Conservation (phyloP, 92 coral and sea anemone genomes). For the Chrysogorgia sp. region DNA sequence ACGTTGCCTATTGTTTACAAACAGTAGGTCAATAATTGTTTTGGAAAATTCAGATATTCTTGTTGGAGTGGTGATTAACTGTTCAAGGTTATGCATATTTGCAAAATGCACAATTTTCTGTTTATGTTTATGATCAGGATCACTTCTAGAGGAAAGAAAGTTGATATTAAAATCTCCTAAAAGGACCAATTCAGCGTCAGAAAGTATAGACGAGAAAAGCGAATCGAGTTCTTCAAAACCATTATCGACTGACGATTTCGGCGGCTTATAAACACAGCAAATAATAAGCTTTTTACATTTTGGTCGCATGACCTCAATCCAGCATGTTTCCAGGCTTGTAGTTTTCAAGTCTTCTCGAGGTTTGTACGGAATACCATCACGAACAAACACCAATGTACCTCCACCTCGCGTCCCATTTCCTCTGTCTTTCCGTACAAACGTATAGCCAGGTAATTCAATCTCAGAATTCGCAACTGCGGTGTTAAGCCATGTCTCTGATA, state of each 20-base stretch:
- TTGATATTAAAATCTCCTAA: constrained; percentile 48
- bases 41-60: constrained; percentile 40
- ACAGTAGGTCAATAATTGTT: constrained; percentile 37
- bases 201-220: constrained; percentile 11
- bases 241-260: constrained; percentile 18
- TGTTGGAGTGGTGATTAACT: constrained; percentile 36
- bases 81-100: constrained; percentile 31
- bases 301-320: constrained; percentile 30
- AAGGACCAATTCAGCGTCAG: constrained; percentile 29
- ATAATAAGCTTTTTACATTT: constrained; percentile 51
- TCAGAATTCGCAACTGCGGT: constrained; percentile 38
- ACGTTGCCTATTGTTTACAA: constrained; percentile 19
- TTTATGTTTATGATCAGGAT: background rate
- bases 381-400: constrained; percentile 41
- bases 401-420: constrained; percentile 48
- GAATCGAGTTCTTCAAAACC: constrained; percentile 44
- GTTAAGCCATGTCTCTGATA: constrained; percentile 56
- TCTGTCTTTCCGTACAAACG: constrained; percentile 47
- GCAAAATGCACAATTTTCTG: constrained; percentile 28
- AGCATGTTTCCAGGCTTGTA: constrained; percentile 37
- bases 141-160: constrained; percentile 1
- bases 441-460: constrained; percentile 52
- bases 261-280: constrained; percentile 46
- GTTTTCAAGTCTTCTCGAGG: constrained; percentile 27
- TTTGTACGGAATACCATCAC: constrained; percentile 47